Evolutionary conservation across 53 echinoderm and acorn worm species (phyloP).

Genomic region (Echinometra lucunter): DNA sequence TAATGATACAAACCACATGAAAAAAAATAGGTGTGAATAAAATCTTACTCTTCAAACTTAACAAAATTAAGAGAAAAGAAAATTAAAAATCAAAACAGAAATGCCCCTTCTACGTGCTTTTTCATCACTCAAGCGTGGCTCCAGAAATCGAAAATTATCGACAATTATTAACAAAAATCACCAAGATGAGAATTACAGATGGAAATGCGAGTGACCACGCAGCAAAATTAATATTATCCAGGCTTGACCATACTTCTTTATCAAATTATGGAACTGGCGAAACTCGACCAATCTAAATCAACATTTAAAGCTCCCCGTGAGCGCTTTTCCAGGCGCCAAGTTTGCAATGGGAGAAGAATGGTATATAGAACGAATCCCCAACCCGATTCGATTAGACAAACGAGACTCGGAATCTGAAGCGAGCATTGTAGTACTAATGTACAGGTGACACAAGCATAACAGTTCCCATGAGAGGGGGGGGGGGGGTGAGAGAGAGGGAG

Average conservation of each 20-base stretch:
- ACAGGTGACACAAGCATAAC: neutral
- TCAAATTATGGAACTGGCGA: neutral
- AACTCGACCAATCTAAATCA: constrained; percentile 30
- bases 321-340: neutral
- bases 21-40: too few species aligned
- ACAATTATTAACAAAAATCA: neutral
- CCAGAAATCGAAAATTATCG: neutral
- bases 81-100: neutral
- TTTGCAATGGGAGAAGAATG: neutral
- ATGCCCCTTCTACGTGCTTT: neutral
- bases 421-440: neutral
- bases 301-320: neutral
- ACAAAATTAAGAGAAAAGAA: too few species aligned
- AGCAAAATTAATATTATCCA: too few species aligned
- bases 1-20: too few species aligned
- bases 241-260: neutral
- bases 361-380: constrained; percentile 8
- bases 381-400: constrained; percentile 7
- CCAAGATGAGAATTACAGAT: too few species aligned
- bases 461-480: neutral
- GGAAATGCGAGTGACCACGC: too few species aligned
- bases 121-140: neutral
- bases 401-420: neutral
- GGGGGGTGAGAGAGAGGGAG: neutral
- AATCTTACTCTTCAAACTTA: too few species aligned